phyloP scores from a whole-genome alignment of 2,113 vertebrate genomes.

The Lepidothrix coronata region DNA sequence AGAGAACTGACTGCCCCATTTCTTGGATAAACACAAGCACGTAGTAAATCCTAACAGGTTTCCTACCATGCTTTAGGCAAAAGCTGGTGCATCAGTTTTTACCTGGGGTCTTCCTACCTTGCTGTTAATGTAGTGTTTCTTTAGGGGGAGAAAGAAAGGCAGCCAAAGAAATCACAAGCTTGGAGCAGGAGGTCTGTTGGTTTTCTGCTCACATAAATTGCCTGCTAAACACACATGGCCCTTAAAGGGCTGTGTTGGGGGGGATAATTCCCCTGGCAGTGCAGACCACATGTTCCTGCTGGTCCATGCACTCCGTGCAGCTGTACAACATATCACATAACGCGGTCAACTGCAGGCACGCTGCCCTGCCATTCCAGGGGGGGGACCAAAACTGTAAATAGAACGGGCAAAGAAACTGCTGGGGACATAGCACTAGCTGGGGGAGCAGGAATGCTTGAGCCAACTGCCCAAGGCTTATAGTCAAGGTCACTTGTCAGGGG shows the following conservation, averaged over 20 bases:
- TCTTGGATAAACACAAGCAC: not conserved
- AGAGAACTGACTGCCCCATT: fast-evolving
- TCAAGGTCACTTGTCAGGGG: not conserved
- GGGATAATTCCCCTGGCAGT: not conserved
- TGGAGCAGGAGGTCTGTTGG: not conserved
- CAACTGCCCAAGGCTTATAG: not conserved
- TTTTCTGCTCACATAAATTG: slow-evolving; percentile 24
- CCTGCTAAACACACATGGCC: not conserved
- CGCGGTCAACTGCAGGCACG: fast-evolving
- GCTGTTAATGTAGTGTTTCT: not conserved
- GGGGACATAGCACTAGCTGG: not conserved
- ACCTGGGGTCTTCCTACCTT: not conserved
- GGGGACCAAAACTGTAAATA: not conserved
- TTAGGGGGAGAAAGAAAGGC: not conserved
- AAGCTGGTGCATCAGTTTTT: not conserved
- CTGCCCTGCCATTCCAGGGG: not conserved
- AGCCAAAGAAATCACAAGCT: not conserved
- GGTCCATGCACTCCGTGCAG: not conserved
- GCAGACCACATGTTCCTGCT: not conserved
- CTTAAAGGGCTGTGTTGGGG: not conserved
- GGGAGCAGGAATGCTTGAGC: not conserved
- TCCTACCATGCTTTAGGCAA: not conserved
- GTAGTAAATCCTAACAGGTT: not conserved
- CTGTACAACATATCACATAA: not conserved
- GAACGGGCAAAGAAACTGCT: not conserved